Conservation (phyloP, 2,888 invertebrate species). For the Lepas anatifera region DNA sequence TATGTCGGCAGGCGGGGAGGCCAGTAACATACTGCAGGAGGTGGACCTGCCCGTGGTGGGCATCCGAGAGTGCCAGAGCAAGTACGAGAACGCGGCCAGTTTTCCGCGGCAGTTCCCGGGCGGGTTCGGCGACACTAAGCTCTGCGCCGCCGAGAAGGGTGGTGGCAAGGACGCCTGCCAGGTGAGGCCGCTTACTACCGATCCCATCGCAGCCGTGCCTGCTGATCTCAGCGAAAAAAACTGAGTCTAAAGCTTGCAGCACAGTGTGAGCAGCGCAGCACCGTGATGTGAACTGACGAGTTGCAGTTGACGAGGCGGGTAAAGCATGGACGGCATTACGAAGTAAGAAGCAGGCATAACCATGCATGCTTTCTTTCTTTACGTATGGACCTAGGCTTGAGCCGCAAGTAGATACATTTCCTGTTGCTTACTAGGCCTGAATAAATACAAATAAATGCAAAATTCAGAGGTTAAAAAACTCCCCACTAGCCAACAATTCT, state of each 20-base stretch:
- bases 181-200: neutral
- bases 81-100: constrained; percentile 13
- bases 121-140: constrained; percentile 20
- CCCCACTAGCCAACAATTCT: too few species aligned
- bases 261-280: too few species aligned
- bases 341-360: neutral
- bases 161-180: constrained; percentile 20
- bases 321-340: neutral
- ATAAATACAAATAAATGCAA: too few species aligned
- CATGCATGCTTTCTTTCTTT: neutral
- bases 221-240: neutral
- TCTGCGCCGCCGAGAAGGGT: constrained; percentile 25
- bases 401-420: too few species aligned
- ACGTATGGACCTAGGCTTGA: too few species aligned
- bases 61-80: constrained; percentile 18
- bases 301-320: neutral
- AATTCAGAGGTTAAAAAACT: too few species aligned
- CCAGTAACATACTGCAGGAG: constrained; percentile 20
- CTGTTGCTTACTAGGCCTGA: too few species aligned
- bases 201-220: neutral
- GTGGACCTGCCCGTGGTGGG: constrained; percentile 20
- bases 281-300: neutral
- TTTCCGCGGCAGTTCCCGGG: neutral
- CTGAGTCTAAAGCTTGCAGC: too few species aligned
- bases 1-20: constrained; percentile 18